A percentile compares a stretch with the other conserved stretches of the same genome.
Evolutionary conservation across 53 echinoderm and acorn worm genomes (phyloP).

Genomic region (Glandiceps talaboti): DNA sequence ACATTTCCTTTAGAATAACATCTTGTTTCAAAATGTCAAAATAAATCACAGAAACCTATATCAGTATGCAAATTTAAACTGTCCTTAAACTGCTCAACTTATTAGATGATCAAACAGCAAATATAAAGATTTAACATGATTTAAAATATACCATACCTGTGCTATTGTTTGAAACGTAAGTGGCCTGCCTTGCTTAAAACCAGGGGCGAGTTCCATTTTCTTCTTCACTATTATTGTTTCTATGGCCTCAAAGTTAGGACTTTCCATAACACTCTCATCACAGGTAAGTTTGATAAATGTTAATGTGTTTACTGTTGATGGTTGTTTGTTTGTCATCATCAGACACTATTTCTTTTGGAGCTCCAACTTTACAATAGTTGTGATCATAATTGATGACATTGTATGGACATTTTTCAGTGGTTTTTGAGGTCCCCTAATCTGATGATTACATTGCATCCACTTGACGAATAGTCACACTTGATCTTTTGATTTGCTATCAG

Average conservation of each 20-base stretch:
- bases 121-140: too few relatives aligned
- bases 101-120: background rate
- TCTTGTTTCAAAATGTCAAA: background rate
- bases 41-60: background rate
- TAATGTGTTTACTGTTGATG: background rate
- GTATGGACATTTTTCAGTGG: background rate
- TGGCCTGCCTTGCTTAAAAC: background rate
- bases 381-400: background rate
- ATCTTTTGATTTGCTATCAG: background rate
- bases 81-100: too few relatives aligned
- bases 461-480: background rate
- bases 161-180: background rate
- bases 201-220: background rate
- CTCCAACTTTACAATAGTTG: background rate
- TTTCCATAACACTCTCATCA: background rate
- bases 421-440: background rate
- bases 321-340: background rate
- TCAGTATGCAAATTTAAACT: too few relatives aligned
- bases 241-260: background rate
- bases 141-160: background rate
- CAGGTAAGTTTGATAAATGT: background rate
- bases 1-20: too few relatives aligned
- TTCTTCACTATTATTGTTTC: background rate
- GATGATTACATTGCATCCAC: background rate
- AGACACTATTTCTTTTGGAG: background rate